Percentiles rank a stretch among this genome's conserved stretches.
phyloP scores from a whole-genome alignment of 2,888 invertebrate species.

The Globia sparganii region DNA sequence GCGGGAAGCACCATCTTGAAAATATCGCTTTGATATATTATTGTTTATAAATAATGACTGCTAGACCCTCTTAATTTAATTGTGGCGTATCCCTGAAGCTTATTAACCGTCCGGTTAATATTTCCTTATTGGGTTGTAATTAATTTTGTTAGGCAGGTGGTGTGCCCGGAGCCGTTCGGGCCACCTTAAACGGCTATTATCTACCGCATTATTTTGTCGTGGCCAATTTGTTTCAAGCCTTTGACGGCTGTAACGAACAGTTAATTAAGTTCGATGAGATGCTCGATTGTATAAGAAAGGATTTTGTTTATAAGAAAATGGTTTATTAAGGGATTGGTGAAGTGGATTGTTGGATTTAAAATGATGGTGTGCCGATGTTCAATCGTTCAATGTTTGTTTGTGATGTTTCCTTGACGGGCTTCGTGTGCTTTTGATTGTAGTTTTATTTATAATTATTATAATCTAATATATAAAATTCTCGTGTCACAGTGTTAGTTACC shows the following conservation, averaged over 20 bases:
- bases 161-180: constrained; percentile 76
- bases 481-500: too few species aligned
- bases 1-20: constrained; percentile 88
- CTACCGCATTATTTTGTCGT: constrained; percentile 87
- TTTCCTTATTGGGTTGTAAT: constrained; percentile 87
- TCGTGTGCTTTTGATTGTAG: background rate
- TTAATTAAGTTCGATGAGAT: constrained; percentile 82
- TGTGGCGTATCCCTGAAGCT: constrained; percentile 89
- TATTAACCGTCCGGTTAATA: constrained; percentile 90
- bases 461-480: too few species aligned
- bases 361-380: constrained; percentile 13
- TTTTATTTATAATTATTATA: too few species aligned
- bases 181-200: constrained; percentile 82
- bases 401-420: too few species aligned
- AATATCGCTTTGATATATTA: constrained; percentile 90
- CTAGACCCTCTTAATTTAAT: constrained; percentile 89
- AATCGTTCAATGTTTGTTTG: constrained; percentile 14
- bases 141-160: constrained; percentile 90
- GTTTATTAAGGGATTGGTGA: constrained; percentile 58
- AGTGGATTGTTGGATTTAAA: constrained; percentile 45
- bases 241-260: constrained; percentile 85
- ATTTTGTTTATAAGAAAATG: constrained; percentile 68
- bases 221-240: constrained; percentile 89
- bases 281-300: constrained; percentile 65
- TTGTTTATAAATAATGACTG: constrained; percentile 90